Conservation (phyloP, 2,888 invertebrate species). For the Thymelicus acteon region DNA sequence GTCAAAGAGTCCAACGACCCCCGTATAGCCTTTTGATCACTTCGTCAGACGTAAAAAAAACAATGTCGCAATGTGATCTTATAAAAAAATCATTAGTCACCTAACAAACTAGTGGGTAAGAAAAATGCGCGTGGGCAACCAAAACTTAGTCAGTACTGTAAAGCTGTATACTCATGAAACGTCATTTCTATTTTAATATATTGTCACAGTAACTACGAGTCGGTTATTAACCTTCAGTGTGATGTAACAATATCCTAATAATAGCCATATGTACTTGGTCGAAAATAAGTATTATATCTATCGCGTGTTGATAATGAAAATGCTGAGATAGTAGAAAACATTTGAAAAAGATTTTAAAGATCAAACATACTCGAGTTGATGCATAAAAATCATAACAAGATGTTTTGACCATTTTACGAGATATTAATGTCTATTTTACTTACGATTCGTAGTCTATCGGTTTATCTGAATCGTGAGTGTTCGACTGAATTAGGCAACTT, state of each 20-base stretch:
- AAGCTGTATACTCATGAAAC: conserved; percentile 9
- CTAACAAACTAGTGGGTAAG: conserved; percentile 52
- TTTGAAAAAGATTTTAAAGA: background rate
- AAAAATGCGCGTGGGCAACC: conserved; percentile 60
- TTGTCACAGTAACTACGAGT: conserved; percentile 46
- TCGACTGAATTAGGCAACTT: too few species aligned
- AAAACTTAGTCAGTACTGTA: conserved; percentile 58
- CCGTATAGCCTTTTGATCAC: conserved; percentile 1
- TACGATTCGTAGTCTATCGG: background rate
- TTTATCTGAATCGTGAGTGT: too few species aligned
- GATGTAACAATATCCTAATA: conserved; percentile 47
- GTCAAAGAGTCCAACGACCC: conserved; percentile 23
- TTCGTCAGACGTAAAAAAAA: conserved; percentile 3
- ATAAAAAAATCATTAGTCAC: conserved; percentile 63
- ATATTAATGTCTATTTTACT: conserved; percentile 22
- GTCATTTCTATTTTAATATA: conserved; percentile 46
- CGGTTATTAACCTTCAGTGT: conserved; percentile 60
- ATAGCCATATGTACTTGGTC: conserved; percentile 52
- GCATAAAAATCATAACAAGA: conserved; percentile 2
- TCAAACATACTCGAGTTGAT: background rate
- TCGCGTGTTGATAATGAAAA: background rate
- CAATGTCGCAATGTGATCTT: conserved; percentile 14
- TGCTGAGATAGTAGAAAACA: background rate
- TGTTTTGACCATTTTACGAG: conserved; percentile 26
- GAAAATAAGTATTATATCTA: conserved; percentile 49